Conservation (phyloP, 92 coral and sea anemone genomes). For the Phenganax subtilis region DNA sequence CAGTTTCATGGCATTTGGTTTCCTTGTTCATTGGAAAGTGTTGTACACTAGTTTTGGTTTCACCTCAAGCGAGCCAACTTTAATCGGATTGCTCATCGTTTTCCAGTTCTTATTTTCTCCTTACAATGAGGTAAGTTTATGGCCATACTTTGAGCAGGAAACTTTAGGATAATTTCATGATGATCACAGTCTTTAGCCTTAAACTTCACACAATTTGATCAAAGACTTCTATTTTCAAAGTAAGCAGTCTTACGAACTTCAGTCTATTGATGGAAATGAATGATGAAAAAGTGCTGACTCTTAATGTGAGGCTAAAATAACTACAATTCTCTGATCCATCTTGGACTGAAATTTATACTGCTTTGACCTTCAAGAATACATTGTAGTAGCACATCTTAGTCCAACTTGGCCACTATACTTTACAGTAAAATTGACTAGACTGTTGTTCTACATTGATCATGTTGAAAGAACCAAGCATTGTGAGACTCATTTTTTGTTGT, state of each 20-base stretch:
- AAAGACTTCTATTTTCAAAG: no score
- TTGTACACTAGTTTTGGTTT: constrained; percentile 91
- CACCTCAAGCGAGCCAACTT: constrained; percentile 66
- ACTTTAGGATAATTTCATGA: background rate
- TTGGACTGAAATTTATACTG: background rate
- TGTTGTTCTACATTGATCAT: no score
- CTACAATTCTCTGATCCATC: background rate
- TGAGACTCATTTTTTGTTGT: background rate
- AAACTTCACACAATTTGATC: background rate
- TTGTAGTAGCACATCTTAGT: no score
- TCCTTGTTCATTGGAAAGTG: constrained; percentile 75
- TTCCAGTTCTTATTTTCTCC: constrained; percentile 98
- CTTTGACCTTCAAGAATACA: no score
- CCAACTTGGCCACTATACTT: no score
- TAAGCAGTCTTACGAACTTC: no score
- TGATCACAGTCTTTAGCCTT: background rate
- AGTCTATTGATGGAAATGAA: no score
- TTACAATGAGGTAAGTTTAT: constrained; percentile 82
- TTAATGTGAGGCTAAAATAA: no score
- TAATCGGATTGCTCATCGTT: constrained; percentile 82
- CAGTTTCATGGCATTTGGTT: constrained; percentile 84
- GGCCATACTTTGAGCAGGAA: background rate
- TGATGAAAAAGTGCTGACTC: no score
- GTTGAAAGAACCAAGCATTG: background rate
- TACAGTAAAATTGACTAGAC: no score